Evolutionary conservation across 92 coral and sea anemone genomes (phyloP).

Genomic region (Paramuricea clavata): DNA sequence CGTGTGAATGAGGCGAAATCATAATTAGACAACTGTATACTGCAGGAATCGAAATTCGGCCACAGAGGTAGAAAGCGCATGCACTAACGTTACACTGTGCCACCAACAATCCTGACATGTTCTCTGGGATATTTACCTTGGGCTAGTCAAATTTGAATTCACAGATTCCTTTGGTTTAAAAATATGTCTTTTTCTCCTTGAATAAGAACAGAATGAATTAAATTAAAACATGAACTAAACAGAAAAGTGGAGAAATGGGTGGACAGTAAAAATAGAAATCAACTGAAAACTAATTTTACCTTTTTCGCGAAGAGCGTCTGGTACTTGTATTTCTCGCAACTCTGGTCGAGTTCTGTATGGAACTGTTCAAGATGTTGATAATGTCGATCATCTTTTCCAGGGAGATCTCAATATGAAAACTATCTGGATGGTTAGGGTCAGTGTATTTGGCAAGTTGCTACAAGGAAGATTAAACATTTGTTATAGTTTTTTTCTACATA

Average conservation of each 20-base stretch:
- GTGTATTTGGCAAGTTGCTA: constrained; percentile 98
- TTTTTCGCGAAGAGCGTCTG: constrained; percentile 13
- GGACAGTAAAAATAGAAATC: not conserved
- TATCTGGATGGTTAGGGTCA: constrained; percentile 92
- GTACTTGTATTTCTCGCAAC: constrained; percentile 6
- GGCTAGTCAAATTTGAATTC: constrained; percentile 10
- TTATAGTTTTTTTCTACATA: not conserved
- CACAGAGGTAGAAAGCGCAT: not conserved
- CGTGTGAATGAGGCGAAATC: no score
- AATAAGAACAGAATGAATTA: not conserved
- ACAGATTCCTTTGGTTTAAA: constrained; percentile 25
- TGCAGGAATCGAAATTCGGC: no score
- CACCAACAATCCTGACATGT: not conserved
- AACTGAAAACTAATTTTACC: not conserved
- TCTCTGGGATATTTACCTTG: constrained; percentile 9
- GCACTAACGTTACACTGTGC: no score
- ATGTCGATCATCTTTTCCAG: constrained; percentile 92
- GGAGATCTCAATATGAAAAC: constrained; percentile 90
- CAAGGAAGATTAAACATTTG: not conserved
- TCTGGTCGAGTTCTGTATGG: constrained; percentile 86
- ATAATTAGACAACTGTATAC: no score
- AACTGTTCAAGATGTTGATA: constrained; percentile 91
- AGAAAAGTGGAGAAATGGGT: not conserved
- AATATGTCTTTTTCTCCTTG: constrained; percentile 8
- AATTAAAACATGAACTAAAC: no score